Conservation (phyloP, 2,888 invertebrate genomes). For the Zaprionus bogoriensis region DNA sequence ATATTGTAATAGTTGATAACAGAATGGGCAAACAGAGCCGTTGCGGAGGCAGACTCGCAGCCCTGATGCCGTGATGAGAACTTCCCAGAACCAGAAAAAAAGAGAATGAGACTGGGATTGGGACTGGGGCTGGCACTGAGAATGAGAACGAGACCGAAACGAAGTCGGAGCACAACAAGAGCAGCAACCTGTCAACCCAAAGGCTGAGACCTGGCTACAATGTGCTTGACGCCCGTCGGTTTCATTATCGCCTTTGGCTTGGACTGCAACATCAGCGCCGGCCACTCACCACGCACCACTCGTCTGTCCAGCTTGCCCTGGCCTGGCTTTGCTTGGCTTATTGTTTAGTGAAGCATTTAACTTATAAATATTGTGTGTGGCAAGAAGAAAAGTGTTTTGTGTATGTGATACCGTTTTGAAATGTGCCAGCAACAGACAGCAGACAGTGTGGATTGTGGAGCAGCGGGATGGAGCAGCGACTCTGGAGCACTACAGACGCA, state of each 20-base stretch:
- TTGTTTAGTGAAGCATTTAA: slow-evolving; percentile 79
- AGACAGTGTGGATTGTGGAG: slow-evolving; percentile 9
- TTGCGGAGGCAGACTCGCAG: slow-evolving; percentile 22
- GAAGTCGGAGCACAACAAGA: slow-evolving; percentile 5
- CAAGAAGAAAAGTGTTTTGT: slow-evolving; percentile 72
- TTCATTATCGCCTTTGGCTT: slow-evolving; percentile 69
- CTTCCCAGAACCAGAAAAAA: slow-evolving; percentile 59
- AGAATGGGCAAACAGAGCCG: slow-evolving; percentile 63
- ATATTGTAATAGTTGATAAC: slow-evolving; percentile 78
- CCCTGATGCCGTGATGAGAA: slow-evolving; percentile 59
- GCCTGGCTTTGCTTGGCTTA: slow-evolving; percentile 52
- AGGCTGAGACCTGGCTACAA: slow-evolving; percentile 58
- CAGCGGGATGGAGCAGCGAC: slow-evolving; percentile 4
- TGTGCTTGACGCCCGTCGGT: slow-evolving; percentile 65
- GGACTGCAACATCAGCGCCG: slow-evolving; percentile 2
- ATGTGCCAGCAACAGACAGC: slow-evolving; percentile 49
- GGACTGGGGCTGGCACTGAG: too few relatives aligned
- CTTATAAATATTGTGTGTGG: slow-evolving; percentile 73
- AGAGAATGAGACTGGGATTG: slow-evolving; percentile 12
- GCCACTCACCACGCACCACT: not conserved
- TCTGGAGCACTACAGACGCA: slow-evolving; percentile 33
- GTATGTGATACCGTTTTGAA: slow-evolving; percentile 73
- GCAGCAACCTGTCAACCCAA: slow-evolving; percentile 67
- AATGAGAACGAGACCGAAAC: slow-evolving; percentile 16
- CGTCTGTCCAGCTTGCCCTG: slow-evolving; percentile 21